Evolutionary conservation across 2,113 vertebrate genomes (phyloP).

Genomic region (Leucoraja erinaceus): DNA sequence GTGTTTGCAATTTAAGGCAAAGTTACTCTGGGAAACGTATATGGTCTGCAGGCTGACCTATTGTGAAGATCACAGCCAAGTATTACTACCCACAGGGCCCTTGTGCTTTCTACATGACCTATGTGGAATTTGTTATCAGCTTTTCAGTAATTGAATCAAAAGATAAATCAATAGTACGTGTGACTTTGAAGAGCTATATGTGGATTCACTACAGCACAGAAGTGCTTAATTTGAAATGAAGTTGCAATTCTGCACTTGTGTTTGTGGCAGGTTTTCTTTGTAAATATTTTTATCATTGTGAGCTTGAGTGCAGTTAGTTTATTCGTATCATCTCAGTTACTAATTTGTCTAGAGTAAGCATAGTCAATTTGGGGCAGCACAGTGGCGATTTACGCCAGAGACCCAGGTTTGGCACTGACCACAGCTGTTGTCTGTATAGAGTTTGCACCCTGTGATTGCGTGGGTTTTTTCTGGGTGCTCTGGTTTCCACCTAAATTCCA

Average conservation of each 20-base stretch:
- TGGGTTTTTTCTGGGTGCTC: too few species aligned
- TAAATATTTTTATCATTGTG: not conserved
- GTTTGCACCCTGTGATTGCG: too few species aligned
- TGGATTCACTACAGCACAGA: too few species aligned
- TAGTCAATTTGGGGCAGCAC: too few species aligned
- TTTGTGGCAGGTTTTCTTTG: not conserved
- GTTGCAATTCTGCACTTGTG: not conserved
- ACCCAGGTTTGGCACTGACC: too few species aligned
- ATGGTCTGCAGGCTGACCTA: not conserved
- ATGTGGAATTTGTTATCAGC: not conserved
- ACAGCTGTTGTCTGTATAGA: too few species aligned
- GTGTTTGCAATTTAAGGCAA: not conserved
- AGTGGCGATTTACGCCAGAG: too few species aligned
- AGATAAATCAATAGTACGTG: not conserved
- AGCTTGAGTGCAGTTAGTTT: not conserved
- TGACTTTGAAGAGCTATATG: not conserved
- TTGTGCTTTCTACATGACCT: constrained; percentile 37
- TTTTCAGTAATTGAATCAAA: not conserved
- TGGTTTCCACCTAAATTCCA: too few species aligned
- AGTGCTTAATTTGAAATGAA: not conserved
- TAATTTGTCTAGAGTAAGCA: too few species aligned
- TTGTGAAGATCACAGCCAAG: constrained; percentile 14
- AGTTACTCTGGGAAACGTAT: not conserved
- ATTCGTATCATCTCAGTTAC: not conserved
- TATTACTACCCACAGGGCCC: constrained; percentile 30